Percentiles rank a stretch among this genome's conserved stretches.
phyloP scores from a whole-genome alignment of 2,113 vertebrate genomes.

The Isurus oxyrinchus region DNA sequence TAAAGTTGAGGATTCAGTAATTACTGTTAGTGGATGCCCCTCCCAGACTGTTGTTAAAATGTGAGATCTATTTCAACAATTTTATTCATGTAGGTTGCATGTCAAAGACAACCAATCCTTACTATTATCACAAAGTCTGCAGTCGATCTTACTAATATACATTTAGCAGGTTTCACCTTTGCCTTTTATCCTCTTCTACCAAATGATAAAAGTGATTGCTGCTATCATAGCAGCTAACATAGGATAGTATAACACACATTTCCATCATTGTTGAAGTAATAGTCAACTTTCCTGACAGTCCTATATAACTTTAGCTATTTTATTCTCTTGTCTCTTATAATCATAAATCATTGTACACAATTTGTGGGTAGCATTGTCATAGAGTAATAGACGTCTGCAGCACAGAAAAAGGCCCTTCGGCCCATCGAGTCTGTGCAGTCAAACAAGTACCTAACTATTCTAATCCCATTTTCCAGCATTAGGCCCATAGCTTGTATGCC shows the following conservation, averaged over 20 bases:
- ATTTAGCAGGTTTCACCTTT: not conserved
- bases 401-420: too few relatives aligned
- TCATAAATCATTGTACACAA: not conserved
- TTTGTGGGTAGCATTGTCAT: not conserved
- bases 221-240: not conserved
- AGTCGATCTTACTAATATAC: not conserved
- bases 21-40: not conserved
- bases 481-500: too few relatives aligned
- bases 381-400: too few relatives aligned
- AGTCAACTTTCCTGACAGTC: not conserved
- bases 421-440: too few relatives aligned
- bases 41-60: not conserved
- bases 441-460: too few relatives aligned
- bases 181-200: not conserved
- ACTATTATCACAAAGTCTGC: not conserved
- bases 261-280: not conserved
- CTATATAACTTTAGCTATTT: not conserved
- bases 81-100: not conserved
- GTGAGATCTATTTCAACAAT: not conserved
- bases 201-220: not conserved
- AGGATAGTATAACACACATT: not conserved
- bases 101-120: not conserved
- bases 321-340: not conserved
- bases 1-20: not conserved
- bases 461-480: too few relatives aligned